Evolutionary conservation across 2,888 invertebrate genomes (phyloP).

Genomic region (Apotomis betuletana): DNA sequence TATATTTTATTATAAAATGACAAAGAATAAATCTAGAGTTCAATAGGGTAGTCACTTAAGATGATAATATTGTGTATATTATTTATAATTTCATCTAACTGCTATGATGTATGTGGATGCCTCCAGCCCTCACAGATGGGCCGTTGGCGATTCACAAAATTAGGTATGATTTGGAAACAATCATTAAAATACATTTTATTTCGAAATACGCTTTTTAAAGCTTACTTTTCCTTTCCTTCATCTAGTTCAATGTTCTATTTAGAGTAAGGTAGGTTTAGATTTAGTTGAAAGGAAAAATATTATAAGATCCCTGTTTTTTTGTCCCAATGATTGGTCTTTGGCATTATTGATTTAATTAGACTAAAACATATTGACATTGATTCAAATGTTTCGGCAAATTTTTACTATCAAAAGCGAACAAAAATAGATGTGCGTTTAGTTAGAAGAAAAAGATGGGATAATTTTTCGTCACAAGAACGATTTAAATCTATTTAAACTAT

Average conservation of each 20-base stretch:
- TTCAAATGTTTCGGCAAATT: constrained; percentile 60
- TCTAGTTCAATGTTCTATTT: constrained; percentile 53
- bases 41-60: constrained; percentile 81
- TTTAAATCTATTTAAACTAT: constrained; percentile 79
- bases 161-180: constrained; percentile 54
- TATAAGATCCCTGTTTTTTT: constrained; percentile 78
- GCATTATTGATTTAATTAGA: constrained; percentile 71
- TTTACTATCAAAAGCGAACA: constrained; percentile 52
- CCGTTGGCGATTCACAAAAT: constrained; percentile 63
- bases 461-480: constrained; percentile 68
- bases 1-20: constrained; percentile 88
- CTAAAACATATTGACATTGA: constrained; percentile 64
- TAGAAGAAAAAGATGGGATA: constrained; percentile 52
- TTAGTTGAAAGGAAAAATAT: constrained; percentile 71
- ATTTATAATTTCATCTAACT: constrained; percentile 72
- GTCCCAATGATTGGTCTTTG: constrained; percentile 80
- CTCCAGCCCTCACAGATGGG: constrained; percentile 50
- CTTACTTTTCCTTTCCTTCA: constrained; percentile 57
- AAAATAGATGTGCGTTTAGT: constrained; percentile 60
- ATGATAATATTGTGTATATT: constrained; percentile 74
- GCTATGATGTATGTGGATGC: constrained; percentile 64
- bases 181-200: constrained; percentile 70
- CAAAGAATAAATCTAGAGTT: constrained; percentile 88
- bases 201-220: constrained; percentile 68
- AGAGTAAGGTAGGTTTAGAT: constrained; percentile 50